Evolutionary conservation across 37 sponge, comb jelly and placozoan genomes (phyloP).

Genomic region (Mnemiopsis leidyi): DNA sequence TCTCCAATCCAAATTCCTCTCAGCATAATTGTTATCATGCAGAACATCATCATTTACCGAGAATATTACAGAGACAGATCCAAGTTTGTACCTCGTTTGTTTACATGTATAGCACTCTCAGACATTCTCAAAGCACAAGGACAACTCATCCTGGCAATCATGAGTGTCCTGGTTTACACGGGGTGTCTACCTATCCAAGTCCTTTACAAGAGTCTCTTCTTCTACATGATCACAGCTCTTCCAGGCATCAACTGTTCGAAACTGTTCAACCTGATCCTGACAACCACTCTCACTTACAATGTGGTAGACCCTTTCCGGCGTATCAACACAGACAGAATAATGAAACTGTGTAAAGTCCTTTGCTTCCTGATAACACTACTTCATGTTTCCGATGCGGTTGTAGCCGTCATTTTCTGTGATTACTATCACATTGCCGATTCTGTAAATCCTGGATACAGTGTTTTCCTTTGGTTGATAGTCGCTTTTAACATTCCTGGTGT

Average conservation of each 20-base stretch:
- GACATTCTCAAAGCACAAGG: background rate
- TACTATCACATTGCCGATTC: background rate
- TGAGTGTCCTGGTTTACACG: background rate
- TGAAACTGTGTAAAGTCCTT: too few relatives aligned
- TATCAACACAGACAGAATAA: background rate
- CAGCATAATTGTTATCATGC: background rate
- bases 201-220: background rate
- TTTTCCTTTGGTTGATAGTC: background rate
- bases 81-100: background rate
- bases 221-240: background rate
- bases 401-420: background rate
- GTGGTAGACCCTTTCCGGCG: background rate
- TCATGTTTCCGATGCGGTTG: background rate
- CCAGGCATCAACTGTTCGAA: constrained; percentile 2
- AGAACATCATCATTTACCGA: background rate
- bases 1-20: background rate
- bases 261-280: background rate
- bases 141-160: background rate
- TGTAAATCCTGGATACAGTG: background rate
- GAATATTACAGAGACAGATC: background rate
- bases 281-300: background rate
- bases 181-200: background rate
- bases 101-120: background rate
- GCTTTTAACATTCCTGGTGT: background rate
- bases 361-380: background rate